Evolutionary conservation across 2,113 vertebrate genomes (phyloP), one percentile per base, ranked within the genome.

Genomic region (Hiodon alosoides): DNA sequence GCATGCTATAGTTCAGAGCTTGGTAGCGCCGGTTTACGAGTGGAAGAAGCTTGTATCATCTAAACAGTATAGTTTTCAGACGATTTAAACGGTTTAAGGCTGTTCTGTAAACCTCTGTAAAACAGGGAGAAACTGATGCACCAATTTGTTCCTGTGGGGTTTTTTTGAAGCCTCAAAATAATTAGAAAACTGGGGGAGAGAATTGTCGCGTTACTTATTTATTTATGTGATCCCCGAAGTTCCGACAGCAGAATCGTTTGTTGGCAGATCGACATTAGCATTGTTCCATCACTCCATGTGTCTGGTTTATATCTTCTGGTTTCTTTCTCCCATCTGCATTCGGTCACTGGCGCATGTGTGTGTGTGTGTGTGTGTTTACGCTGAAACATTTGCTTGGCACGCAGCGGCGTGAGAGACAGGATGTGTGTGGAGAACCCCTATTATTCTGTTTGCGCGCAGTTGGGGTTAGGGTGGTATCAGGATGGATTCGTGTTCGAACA

Each of bases 331-430:
- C 77, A 75, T 79, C 79, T 79, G 76, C 74, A 81, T 74, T 76
- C 67, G 75, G 80, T 84, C 69, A 84, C 83, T 85, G 87, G 81
- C 89, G 84, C 73, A 80, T 89, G 81, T 88, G 81, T 84, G 82
- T 85, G 76, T 77, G 70, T 71, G 85, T 84, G 86, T 87, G 81
- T 89, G 84, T 89, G 80, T 88, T 89, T 87, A 86, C 85, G 88
- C 82, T 85, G 77, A 81, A 79, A 81, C 78, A 50, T 81, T 85
- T 81, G 80, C 75, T 87, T 88, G 85, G 84, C 83, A 71, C 69
- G 58, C 58, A 75, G 81, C 69, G 82, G 80, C 74, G 81, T 85
- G 83, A 86, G 81, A 84, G 84, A 79, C 84, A 83, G 76, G 81
- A 67, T 65, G 76, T 77, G 81, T 80, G 72, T 76, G 68, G 74